Conservation (phyloP, 2,888 invertebrate species). For the Cephus sareptanus region DNA sequence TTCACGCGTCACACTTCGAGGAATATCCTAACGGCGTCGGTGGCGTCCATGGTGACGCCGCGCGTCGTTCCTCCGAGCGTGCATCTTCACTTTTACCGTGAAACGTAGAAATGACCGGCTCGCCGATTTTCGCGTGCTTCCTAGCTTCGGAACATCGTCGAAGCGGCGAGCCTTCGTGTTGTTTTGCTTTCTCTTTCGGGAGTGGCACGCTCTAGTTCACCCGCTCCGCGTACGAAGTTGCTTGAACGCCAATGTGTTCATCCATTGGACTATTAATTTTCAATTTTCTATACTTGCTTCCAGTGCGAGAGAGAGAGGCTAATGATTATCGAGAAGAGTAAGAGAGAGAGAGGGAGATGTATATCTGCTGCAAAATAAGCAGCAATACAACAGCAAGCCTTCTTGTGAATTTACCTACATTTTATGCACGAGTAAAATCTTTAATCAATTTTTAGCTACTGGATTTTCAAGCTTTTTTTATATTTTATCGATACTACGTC, state of each 20-base stretch:
- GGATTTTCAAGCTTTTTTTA: neutral
- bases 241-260: neutral
- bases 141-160: constrained; percentile 21
- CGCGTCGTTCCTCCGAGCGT: constrained; percentile 7
- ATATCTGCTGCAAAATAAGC: neutral
- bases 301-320: neutral
- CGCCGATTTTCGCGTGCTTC: constrained; percentile 38
- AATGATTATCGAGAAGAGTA: no score
- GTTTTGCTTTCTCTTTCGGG: constrained; percentile 67
- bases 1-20: constrained; percentile 28
- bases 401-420: neutral
- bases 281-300: neutral
- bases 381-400: neutral
- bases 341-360: neutral
- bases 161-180: constrained; percentile 46
- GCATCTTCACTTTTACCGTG: constrained; percentile 49
- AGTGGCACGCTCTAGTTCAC: constrained; percentile 65
- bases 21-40: constrained; percentile 28
- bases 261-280: neutral
- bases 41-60: neutral
- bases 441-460: neutral
- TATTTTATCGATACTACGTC: neutral
- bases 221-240: constrained; percentile 24
- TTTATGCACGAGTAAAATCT: neutral
- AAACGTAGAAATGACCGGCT: constrained; percentile 38